phyloP scores from a whole-genome alignment of 2,113 vertebrate species.

The Sakesphorus luctuosus region DNA sequence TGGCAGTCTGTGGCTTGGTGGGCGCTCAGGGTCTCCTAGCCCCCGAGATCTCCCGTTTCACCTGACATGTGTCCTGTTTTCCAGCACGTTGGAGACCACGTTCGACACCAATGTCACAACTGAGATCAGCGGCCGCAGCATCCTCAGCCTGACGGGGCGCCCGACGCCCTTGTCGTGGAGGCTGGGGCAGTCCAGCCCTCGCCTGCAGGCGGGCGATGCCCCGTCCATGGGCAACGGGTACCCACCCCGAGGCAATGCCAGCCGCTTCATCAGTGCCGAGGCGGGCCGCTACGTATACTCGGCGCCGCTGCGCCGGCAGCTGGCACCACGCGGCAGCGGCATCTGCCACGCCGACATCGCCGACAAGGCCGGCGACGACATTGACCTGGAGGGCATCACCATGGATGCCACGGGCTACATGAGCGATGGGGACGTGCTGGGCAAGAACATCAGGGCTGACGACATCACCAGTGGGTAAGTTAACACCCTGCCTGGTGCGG shows the following conservation, averaged over 20 bases:
- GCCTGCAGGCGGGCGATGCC: conserved; percentile 94
- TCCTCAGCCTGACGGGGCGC: conserved; percentile 87
- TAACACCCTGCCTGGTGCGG: rapidly evolving
- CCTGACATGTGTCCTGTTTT: not conserved
- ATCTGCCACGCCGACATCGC: conserved; percentile 82
- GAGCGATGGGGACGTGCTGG: conserved; percentile 95
- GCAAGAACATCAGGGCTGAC: conserved; percentile 90
- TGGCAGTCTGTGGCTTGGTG: not conserved
- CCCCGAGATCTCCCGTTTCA: not conserved
- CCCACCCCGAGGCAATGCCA: conserved; percentile 79
- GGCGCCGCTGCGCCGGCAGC: conserved; percentile 85
- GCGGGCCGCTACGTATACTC: conserved; percentile 86
- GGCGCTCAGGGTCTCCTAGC: not conserved
- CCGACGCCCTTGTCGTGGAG: conserved; percentile 90
- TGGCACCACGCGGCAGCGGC: conserved; percentile 81
- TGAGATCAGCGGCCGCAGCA: conserved; percentile 87
- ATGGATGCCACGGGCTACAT: conserved; percentile 94
- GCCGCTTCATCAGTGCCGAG: conserved; percentile 76
- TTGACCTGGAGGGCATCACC: conserved; percentile 83
- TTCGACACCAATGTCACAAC: conserved; percentile 92
- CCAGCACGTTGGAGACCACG: conserved; percentile 92
- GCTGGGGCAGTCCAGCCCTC: conserved; percentile 92
- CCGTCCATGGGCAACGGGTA: conserved; percentile 91
- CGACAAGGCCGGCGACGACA: conserved; percentile 81
- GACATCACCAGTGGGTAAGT: conserved; percentile 94